Evolutionary conservation across 2,888 invertebrate species (phyloP).

Genomic region (Aleiodes leptofemur): DNA sequence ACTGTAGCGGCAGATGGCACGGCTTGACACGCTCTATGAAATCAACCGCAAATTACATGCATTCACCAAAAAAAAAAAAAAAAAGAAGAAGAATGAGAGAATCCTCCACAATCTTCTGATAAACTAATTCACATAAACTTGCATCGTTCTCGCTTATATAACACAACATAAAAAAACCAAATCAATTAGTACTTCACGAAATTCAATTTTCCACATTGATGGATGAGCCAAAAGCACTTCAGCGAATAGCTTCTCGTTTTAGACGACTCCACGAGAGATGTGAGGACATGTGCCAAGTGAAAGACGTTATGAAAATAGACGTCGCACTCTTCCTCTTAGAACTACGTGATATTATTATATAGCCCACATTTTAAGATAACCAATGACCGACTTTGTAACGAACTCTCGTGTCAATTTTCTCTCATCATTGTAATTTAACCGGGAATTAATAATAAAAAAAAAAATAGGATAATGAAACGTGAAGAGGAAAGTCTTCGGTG

Average conservation of each 20-base stretch:
- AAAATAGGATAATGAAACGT: not conserved
- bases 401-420: too few species aligned
- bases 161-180: not conserved
- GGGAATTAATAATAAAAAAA: not conserved
- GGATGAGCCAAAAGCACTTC: not conserved
- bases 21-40: slow-evolving; percentile 27
- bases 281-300: slow-evolving; percentile 28
- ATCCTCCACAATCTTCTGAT: slow-evolving; percentile 11
- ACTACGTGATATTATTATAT: slow-evolving; percentile 29
- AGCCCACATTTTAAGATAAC: slow-evolving; percentile 18
- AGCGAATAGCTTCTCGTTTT: slow-evolving; percentile 22
- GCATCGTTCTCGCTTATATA: not conserved
- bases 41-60: slow-evolving; percentile 28
- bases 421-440: not conserved
- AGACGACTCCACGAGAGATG: slow-evolving; percentile 20
- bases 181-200: not conserved
- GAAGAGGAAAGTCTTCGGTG: not conserved
- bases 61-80: slow-evolving; percentile 25
- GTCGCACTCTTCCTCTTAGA: slow-evolving; percentile 12
- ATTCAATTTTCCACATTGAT: not conserved
- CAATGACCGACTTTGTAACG: slow-evolving; percentile 15
- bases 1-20: slow-evolving; percentile 37
- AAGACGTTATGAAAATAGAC: slow-evolving; percentile 36
- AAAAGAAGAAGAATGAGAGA: not conserved
- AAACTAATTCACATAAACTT: slow-evolving; percentile 5